These are phyloP conservation scores for Aurelia sp. DNA, from an alignment of 30 jellyfish, hydroid and myxozoan species.

Conservation along the genomic window DNA sequence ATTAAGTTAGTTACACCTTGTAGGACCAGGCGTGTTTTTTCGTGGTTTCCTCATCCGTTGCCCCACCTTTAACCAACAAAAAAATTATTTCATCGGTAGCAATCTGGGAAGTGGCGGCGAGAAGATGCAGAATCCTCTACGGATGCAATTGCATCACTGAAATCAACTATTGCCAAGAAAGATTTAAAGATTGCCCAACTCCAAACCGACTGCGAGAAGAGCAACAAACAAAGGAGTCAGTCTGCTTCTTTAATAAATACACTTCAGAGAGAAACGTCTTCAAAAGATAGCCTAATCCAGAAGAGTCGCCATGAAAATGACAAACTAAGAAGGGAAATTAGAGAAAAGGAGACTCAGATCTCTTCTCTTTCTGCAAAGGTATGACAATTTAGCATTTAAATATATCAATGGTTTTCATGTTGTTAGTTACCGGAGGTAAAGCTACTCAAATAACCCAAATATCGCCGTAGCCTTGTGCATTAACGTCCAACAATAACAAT, in stretches of 20 bases:
- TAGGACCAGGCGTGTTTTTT: no score
- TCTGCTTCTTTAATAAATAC: slow-evolving; percentile 65
- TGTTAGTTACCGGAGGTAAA: no score
- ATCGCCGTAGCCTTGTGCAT: no score
- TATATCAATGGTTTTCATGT: no score
- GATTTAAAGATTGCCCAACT: slow-evolving; percentile 75
- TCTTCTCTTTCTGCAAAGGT: slow-evolving; percentile 83
- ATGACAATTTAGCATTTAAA: background rate
- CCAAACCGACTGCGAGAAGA: slow-evolving; percentile 70
- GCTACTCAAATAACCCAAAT: no score
- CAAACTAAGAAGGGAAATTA: slow-evolving; percentile 46
- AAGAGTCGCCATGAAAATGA: slow-evolving; percentile 64
- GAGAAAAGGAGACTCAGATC: slow-evolving; percentile 79
- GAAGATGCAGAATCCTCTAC: slow-evolving; percentile 60
- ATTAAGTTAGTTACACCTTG: no score
- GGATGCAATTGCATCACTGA: slow-evolving; percentile 67
- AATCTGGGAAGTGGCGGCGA: slow-evolving; percentile 39
- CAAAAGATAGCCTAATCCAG: slow-evolving; percentile 72
- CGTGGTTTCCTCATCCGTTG: no score
- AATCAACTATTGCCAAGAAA: slow-evolving; percentile 56
- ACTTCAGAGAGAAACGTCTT: slow-evolving; percentile 72
- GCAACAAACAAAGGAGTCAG: slow-evolving; percentile 69
- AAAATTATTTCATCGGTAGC: background rate
- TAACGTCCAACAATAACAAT: no score
- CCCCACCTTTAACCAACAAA: no score